These are phyloP conservation scores for Arvicanthis niloticus DNA, from an alignment of 2,113 vertebrate species.

Conservation along the genomic window DNA sequence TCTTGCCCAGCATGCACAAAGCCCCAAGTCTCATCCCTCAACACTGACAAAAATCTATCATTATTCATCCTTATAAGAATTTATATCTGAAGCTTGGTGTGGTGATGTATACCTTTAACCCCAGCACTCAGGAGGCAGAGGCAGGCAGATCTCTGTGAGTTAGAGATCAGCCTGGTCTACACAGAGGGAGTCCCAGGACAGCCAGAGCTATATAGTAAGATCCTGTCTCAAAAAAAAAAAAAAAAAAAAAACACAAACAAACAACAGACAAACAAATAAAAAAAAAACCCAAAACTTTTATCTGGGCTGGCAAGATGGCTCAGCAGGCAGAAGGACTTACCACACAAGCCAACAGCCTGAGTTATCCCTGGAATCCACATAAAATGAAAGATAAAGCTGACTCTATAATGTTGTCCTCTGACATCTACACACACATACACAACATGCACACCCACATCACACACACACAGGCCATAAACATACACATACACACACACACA, in stretches of 20 bases:
- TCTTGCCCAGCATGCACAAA: background rate
- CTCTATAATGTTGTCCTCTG: background rate
- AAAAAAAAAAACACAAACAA: background rate
- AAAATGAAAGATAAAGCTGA: background rate
- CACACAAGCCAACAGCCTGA: background rate
- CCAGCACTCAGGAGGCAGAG: background rate
- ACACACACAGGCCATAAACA: too few species aligned
- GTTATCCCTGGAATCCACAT: background rate
- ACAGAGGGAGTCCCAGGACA: background rate
- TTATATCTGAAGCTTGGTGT: background rate
- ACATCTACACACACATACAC: background rate
- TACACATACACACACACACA: background rate
- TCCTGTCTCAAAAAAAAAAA: background rate
- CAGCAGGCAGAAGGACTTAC: background rate
- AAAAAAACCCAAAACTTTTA: too few species aligned
- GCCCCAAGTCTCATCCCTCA: background rate
- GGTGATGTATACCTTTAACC: background rate
- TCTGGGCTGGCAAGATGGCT: background rate
- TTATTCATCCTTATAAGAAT: background rate
- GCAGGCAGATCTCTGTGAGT: background rate
- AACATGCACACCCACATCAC: background rate
- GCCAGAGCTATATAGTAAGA: background rate
- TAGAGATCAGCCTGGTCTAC: background rate
- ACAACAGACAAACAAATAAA: background rate
- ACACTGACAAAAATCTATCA: background rate